Percentiles rank a stretch among this genome's conserved stretches.
Evolutionary conservation across 2,113 vertebrate species (phyloP).

Genomic region (Centropristis striata): DNA sequence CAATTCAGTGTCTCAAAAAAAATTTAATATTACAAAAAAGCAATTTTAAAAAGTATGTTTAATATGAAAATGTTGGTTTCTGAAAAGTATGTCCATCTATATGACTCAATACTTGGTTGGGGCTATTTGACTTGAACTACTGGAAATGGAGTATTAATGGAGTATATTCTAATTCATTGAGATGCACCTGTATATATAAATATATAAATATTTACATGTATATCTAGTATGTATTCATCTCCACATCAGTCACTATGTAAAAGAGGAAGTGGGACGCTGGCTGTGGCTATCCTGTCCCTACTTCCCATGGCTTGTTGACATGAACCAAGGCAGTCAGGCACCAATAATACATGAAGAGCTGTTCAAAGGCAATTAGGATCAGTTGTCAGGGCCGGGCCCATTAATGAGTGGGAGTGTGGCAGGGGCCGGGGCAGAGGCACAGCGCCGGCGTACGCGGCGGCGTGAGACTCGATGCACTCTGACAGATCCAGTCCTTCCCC

Average conservation of each 20-base stretch:
- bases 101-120: no score
- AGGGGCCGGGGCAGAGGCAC: slow-evolving; percentile 90
- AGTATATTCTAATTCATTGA: no score
- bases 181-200: no score
- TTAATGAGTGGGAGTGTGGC: slow-evolving; percentile 94
- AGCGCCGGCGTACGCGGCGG: slow-evolving; percentile 68
- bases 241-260: slow-evolving; percentile 27
- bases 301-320: slow-evolving; percentile 92
- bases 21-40: no score
- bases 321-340: slow-evolving; percentile 95
- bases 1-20: no score
- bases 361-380: slow-evolving; percentile 99
- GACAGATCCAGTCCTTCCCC: slow-evolving; percentile 96
- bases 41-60: no score
- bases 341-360: slow-evolving; percentile 98
- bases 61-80: no score
- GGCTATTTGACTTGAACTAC: no score
- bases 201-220: background rate
- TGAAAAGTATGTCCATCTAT: no score
- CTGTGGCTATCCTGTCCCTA: slow-evolving; percentile 70
- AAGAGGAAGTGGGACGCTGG: slow-evolving; percentile 75
- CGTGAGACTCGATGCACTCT: slow-evolving; percentile 91
- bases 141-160: no score
- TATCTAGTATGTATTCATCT: background rate
- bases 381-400: slow-evolving; percentile 95